A percentile compares a stretch with the other conserved stretches of the same genome.
These are phyloP conservation scores for Thunnus maccoyii DNA, from an alignment of 2,113 vertebrate species.

Conservation along the genomic window DNA sequence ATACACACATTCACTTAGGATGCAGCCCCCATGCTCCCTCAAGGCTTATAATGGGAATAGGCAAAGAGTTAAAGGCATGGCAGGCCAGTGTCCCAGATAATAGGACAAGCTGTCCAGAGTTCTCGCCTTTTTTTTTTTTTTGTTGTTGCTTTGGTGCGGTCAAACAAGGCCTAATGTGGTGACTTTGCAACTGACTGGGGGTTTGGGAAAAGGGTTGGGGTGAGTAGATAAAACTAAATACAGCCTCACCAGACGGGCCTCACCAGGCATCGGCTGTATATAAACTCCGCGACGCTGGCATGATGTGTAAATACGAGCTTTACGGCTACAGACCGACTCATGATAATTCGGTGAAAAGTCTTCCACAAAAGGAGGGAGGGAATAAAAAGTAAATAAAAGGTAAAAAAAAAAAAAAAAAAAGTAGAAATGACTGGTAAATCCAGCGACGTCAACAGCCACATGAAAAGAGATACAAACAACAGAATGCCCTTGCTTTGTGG, in stretches of 20 bases:
- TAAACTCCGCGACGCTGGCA: constrained; percentile 29
- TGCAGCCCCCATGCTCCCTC: constrained; percentile 62
- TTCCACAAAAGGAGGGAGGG: constrained; percentile 10
- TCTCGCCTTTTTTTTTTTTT: constrained; percentile 46
- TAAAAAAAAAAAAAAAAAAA: constrained; percentile 31
- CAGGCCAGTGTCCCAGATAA: constrained; percentile 77
- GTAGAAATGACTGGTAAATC: constrained; percentile 49
- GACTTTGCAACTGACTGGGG: constrained; percentile 64
- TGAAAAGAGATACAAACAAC: constrained; percentile 63
- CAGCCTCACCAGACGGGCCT: constrained; percentile 39
- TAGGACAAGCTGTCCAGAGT: constrained; percentile 74
- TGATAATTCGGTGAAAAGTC: constrained; percentile 55
- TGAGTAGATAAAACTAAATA: constrained; percentile 74
- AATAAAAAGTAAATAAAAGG: constrained; percentile 29
- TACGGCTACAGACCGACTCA: constrained; percentile 24
- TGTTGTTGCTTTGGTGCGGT: constrained; percentile 61
- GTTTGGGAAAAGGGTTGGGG: constrained; percentile 63
- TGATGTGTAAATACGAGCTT: constrained; percentile 31
- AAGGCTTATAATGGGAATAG: constrained; percentile 74
- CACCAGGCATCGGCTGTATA: constrained; percentile 22
- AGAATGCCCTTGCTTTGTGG: constrained; percentile 80
- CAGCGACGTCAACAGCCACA: constrained; percentile 33
- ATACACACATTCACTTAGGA: constrained; percentile 62
- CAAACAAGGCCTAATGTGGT: constrained; percentile 73
- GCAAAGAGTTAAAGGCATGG: constrained; percentile 76